phyloP scores from a whole-genome alignment of 2,113 vertebrate species.

The Australoheros scitulus region DNA sequence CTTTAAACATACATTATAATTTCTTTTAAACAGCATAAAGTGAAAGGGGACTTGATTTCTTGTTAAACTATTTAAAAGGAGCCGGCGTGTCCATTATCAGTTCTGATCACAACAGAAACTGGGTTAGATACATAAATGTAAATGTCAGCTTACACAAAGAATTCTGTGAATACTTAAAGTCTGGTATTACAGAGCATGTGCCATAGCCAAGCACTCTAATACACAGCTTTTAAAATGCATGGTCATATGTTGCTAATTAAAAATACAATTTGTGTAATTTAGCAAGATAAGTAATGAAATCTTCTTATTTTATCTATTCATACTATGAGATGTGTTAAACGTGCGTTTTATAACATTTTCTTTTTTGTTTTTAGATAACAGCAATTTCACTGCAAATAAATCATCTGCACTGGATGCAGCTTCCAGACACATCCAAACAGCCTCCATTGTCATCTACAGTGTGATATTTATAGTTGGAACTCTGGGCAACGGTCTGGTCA shows the following conservation, averaged over 20 bases:
- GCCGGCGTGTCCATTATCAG: neutral
- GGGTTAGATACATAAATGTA: neutral
- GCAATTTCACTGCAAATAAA: neutral
- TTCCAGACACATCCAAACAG: neutral
- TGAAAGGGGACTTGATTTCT: neutral
- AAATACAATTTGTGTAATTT: neutral
- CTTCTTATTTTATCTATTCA: neutral
- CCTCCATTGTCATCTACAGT: constrained; percentile 38
- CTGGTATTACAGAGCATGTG: neutral
- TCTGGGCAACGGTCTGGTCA: constrained; percentile 76
- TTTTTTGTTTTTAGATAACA: neutral
- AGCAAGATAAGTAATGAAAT: neutral
- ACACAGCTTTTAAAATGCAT: too few relatives aligned
- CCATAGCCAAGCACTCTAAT: neutral
- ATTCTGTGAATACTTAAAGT: neutral
- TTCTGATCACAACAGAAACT: neutral
- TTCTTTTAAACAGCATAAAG: neutral
- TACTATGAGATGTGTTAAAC: neutral
- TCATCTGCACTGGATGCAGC: neutral
- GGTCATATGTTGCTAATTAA: too few relatives aligned
- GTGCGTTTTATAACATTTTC: neutral
- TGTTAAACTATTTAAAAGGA: neutral
- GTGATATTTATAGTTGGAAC: constrained; percentile 59
- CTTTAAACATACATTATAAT: neutral
- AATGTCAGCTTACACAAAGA: neutral